Base-by-base conservation (phyloP, 92 coral and sea anemone species). In the Porites evermanni region DNA sequence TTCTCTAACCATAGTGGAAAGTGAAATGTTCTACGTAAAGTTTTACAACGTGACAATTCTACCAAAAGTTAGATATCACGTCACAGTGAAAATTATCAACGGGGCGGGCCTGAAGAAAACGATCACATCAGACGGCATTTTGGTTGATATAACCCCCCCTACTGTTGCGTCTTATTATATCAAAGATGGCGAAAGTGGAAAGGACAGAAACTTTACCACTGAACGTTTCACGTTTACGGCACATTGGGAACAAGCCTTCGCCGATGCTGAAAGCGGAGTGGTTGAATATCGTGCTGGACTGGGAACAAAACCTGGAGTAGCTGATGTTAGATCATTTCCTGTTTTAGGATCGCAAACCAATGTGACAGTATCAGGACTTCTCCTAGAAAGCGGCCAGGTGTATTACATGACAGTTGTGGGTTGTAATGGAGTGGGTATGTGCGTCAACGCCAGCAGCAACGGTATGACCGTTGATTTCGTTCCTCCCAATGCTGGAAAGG, bases 241-340 rank as follows among this genome's bases (percentile, higher is more conserved):
- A 53, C 97, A 93, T 54, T 95, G 98, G 98, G 93, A 93, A 18
- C 93, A 95, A 81, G 98, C 98, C 1, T 95, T 93, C 72, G 75
- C 85, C 4, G 98, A 95, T 77, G 89, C 94, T 10, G 98, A 95
- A 75, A 95, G 97, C 84, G 95, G 95, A 2, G 58, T 95, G 19
- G 83, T 17, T 1, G 92, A 91, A 50, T 95, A 89, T 72, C 67
- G 53, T 20, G 90, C 93, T 20, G 98, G 97, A 9, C 87, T 95
- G 63, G 98, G 98, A 6, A 85, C 91, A 0, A 84, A 76, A 54
- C 97, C 94, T 26, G 96, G 96, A 54, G 61, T 66, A 13, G 87
- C 90, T 13, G 95, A 95, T 79, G 72, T 87, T 24, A 82, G 87
- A 53, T 73, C 67, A 2, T 80, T 95, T 20, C 54, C 12, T 12